These are phyloP conservation scores for Diphyllodes magnificus DNA, from an alignment of 2,113 vertebrate species.

Conservation along the genomic window DNA sequence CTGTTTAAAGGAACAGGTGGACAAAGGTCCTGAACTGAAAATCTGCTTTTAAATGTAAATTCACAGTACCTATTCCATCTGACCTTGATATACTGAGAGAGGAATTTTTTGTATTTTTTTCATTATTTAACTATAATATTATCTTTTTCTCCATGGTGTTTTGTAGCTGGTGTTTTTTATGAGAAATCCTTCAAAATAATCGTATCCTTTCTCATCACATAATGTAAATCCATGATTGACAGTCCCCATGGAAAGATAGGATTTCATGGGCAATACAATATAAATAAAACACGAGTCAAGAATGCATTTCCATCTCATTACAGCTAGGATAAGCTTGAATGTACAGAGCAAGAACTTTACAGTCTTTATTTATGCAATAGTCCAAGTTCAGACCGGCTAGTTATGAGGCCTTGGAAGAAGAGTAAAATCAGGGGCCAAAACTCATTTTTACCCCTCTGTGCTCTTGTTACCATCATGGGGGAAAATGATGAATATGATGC, in stretches of 20 bases:
- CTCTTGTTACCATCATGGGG: background rate
- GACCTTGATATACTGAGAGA: background rate
- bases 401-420: background rate
- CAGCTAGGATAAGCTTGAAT: background rate
- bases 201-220: background rate
- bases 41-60: background rate
- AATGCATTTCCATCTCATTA: background rate
- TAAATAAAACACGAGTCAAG: slow-evolving; percentile 3
- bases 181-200: background rate
- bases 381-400: background rate
- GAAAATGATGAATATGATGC: background rate
- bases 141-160: background rate
- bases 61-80: background rate
- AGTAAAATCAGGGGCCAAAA: background rate
- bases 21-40: background rate
- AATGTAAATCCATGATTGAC: background rate
- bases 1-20: background rate
- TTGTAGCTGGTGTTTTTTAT: background rate
- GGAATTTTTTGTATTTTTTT: background rate
- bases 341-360: background rate
- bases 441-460: background rate
- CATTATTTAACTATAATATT: background rate
- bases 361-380: background rate
- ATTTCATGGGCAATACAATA: background rate
- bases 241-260: background rate